phyloP scores from a whole-genome alignment of 2,797 vertebrate species.

The Gorsachius magnificus region DNA sequence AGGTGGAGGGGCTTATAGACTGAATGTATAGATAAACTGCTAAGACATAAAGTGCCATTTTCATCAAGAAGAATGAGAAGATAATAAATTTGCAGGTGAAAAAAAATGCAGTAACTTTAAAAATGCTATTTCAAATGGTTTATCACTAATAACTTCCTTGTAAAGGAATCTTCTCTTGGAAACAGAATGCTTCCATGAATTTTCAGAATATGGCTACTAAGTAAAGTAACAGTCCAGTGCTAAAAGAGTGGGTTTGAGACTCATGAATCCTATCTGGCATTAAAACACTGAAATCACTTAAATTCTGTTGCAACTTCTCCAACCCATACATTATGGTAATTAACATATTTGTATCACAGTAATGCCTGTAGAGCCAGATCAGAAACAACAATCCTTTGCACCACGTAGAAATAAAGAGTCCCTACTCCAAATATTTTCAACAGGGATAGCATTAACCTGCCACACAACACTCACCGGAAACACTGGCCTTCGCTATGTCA shows the following conservation, averaged over 20 bases:
- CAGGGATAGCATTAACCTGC: background rate
- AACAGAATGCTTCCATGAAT: background rate
- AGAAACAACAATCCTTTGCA: background rate
- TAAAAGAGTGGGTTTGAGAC: background rate
- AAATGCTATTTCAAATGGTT: background rate
- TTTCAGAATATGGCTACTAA: background rate
- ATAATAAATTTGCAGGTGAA: background rate
- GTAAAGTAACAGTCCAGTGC: background rate
- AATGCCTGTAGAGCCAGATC: background rate
- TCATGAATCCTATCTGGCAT: background rate
- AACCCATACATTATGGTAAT: background rate
- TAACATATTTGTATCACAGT: background rate
- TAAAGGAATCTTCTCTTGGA: background rate
- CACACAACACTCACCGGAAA: background rate
- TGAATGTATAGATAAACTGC: conserved; percentile 23
- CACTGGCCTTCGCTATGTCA: background rate
- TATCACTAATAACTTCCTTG: background rate
- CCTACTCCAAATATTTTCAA: background rate
- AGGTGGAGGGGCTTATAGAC: conserved; percentile 25
- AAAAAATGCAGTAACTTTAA: background rate
- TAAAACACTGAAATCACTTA: background rate
- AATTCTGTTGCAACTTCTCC: background rate
- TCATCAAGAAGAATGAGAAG: background rate
- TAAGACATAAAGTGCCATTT: conserved; percentile 28
- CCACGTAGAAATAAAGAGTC: background rate